Percentiles rank a stretch among this genome's conserved stretches.
Conservation (phyloP, 2,888 invertebrate genomes). For the Drosophila macrospina region DNA sequence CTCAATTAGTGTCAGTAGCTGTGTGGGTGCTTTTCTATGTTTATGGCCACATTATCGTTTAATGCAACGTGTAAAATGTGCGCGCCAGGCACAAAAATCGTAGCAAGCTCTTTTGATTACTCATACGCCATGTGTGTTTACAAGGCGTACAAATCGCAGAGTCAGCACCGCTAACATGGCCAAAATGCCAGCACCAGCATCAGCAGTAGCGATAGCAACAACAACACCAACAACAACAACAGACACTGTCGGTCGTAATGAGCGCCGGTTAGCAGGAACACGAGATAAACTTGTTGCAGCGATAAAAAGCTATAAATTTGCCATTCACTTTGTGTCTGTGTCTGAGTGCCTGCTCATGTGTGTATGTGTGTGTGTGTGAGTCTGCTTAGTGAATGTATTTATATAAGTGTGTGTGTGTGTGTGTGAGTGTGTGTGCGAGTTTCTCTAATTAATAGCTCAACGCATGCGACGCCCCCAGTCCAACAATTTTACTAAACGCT, state of each 20-base stretch:
- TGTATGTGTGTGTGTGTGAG: constrained; percentile 1
- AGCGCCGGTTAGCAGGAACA: constrained; percentile 71
- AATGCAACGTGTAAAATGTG: constrained; percentile 43
- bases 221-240: constrained; percentile 19
- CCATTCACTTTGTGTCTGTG: constrained; percentile 47
- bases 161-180: constrained; percentile 46
- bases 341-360: constrained; percentile 3
- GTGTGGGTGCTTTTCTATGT: constrained; percentile 18
- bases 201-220: constrained; percentile 14
- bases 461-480: constrained; percentile 36
- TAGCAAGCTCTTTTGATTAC: constrained; percentile 51
- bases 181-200: constrained; percentile 26
- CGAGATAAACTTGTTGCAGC: constrained; percentile 77
- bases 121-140: constrained; percentile 56
- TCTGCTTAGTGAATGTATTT: not conserved
- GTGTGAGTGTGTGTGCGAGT: constrained; percentile 27
- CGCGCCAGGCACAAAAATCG: constrained; percentile 31
- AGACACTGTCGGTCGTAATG: constrained; percentile 59
- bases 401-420: constrained; percentile 4
- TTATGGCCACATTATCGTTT: constrained; percentile 56
- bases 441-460: constrained; percentile 71
- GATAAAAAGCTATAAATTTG: constrained; percentile 75
- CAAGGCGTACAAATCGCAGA: constrained; percentile 38
- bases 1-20: constrained; percentile 30
- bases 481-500: constrained; percentile 53